Evolutionary conservation across 1,140 invertebrate genomes (phyloP), one percentile per base, ranked within the genome.

Genomic region (Lanistes nyassanus): DNA sequence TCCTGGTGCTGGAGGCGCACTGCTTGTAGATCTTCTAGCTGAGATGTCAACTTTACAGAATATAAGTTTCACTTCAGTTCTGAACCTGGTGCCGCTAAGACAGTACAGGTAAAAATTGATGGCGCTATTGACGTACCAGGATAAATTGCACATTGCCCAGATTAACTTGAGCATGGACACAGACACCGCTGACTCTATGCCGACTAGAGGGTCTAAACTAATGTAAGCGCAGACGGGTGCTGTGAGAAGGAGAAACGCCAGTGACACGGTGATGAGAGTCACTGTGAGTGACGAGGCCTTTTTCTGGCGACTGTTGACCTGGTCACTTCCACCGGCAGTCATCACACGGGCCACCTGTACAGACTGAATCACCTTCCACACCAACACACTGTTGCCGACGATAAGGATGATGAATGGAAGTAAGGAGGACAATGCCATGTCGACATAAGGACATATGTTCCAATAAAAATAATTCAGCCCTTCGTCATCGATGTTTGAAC

Each of bases 261-360:
- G 21, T 3, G 67, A 70, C 9, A 70, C 67, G 47, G 29, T 13
- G 7, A 70, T 56, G 21, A 70, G 26, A 19, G 67, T 70, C 7
- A 70, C n/a, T 42, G 67, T 70, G 47, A 70, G 51, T 26, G 67
- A 70, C 19, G 67, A 70, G 26, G 67, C 31, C 9, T 47, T 26
- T 36, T 70, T 56, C 31, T 70, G 13, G 16, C 67, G 67, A 29
- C 0, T 29, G 42, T 34, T 29, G 26, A 11, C 16, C 29, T 23
- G 16, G 65, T 13, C 19, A 21, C 23, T 2, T 5, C 19, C 21
- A 5, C 26, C 37, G 47, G 67, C 67, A n/a, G 51, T 11, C 13
- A 70, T 13, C 16, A 16, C 47, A 21, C 47, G 26, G 69, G 69
- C 42, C 23, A 1, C 9, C 7, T 23, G 21, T n/a, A 36, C 42